Percentiles rank a stretch among this genome's conserved stretches.
These are phyloP conservation scores for Microtus montanus DNA, from an alignment of 2,113 vertebrate species.

Conservation along the genomic window DNA sequence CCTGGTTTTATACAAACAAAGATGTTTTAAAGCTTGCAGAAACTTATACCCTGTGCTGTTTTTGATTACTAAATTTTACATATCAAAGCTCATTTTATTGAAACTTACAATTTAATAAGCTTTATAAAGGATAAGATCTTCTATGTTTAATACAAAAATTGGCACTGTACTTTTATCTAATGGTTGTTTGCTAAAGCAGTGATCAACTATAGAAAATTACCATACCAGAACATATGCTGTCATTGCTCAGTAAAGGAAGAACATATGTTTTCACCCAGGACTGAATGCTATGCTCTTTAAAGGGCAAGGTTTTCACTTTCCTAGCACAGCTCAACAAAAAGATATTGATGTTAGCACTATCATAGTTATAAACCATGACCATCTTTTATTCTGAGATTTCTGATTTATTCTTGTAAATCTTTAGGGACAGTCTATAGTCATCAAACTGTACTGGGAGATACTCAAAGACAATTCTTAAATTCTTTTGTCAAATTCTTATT, in stretches of 20 bases:
- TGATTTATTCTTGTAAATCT: background rate
- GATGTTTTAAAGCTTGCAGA: background rate
- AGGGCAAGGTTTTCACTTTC: background rate
- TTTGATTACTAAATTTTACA: background rate
- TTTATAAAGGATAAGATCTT: background rate
- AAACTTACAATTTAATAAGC: background rate
- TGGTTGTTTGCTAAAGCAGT: background rate
- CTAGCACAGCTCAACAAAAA: background rate
- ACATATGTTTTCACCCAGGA: background rate
- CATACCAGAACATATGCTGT: background rate
- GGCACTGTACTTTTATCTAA: background rate
- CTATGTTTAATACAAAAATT: background rate
- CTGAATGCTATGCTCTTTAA: background rate
- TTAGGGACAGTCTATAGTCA: background rate
- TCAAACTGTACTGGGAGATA: background rate
- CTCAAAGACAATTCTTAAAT: background rate
- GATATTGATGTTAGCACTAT: background rate
- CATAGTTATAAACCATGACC: background rate
- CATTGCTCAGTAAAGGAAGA: background rate
- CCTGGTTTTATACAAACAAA: background rate
- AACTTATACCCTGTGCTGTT: background rate
- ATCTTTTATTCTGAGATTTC: background rate
- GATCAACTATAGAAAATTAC: background rate
- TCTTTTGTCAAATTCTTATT: background rate
- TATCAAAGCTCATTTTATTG: background rate